Conservation (phyloP, 2,888 invertebrate genomes). For the Cyclophora albipunctata region DNA sequence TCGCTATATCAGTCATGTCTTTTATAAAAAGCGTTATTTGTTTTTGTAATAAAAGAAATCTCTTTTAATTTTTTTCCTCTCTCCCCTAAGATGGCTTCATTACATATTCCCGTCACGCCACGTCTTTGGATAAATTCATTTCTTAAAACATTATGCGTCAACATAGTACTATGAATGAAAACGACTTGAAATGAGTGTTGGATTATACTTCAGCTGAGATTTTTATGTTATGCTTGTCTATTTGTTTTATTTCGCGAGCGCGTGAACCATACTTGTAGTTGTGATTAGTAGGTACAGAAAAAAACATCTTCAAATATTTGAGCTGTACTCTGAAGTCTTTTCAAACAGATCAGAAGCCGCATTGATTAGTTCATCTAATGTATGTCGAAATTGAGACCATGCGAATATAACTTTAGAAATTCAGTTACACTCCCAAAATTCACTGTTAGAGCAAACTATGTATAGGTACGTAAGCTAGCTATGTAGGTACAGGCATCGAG, state of each 20-base stretch:
- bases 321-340: too few relatives aligned
- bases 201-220: not conserved
- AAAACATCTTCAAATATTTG: too few relatives aligned
- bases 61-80: constrained; percentile 36
- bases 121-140: constrained; percentile 51
- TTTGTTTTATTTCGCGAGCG: too few relatives aligned
- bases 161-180: constrained; percentile 31
- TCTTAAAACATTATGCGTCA: constrained; percentile 46
- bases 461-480: too few relatives aligned
- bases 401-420: too few relatives aligned
- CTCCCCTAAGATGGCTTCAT: constrained; percentile 20
- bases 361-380: too few relatives aligned
- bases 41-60: constrained; percentile 25
- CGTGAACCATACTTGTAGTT: too few relatives aligned
- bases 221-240: not conserved
- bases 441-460: too few relatives aligned
- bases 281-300: too few relatives aligned
- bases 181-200: constrained; percentile 9
- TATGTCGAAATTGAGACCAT: too few relatives aligned
- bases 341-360: too few relatives aligned
- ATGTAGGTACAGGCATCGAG: constrained; percentile 7
- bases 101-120: constrained; percentile 48
- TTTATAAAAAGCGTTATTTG: constrained; percentile 18
- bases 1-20: constrained; percentile 27
- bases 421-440: too few relatives aligned